Conservation (phyloP, 2,888 invertebrate genomes). For the Coleophora deauratella region DNA sequence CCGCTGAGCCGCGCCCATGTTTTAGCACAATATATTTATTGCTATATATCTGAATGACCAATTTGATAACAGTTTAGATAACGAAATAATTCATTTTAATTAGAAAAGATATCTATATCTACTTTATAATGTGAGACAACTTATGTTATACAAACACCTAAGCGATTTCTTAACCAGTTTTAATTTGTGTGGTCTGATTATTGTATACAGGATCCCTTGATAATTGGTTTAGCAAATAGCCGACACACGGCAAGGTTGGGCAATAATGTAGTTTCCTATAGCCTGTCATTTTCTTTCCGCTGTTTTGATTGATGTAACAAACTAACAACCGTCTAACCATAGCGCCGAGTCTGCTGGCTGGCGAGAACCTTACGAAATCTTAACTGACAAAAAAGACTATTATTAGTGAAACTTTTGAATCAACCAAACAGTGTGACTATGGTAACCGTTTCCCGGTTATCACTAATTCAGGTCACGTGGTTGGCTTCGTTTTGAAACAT, state of each 20-base stretch:
- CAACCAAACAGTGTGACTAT: constrained; percentile 30
- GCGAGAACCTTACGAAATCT: constrained; percentile 8
- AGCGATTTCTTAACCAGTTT: no score
- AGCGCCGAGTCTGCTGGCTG: not conserved
- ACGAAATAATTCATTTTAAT: no score
- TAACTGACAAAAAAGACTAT: constrained; percentile 4
- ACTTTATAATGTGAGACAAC: no score
- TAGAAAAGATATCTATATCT: no score
- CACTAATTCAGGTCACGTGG: constrained; percentile 33
- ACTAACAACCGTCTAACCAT: constrained; percentile 17
- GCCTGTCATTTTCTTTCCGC: constrained; percentile 26
- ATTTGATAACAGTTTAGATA: constrained; percentile 14
- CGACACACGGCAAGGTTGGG: constrained; percentile 1
- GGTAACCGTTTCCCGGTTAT: constrained; percentile 29
- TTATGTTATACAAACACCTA: no score
- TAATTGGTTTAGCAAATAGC: not conserved
- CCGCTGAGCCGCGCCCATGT: constrained; percentile 5
- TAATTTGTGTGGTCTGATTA: no score
- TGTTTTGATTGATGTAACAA: constrained; percentile 28
- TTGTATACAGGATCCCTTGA: not conserved
- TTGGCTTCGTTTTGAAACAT: constrained; percentile 15
- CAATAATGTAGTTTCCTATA: constrained; percentile 17
- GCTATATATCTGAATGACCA: constrained; percentile 12
- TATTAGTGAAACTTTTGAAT: constrained; percentile 18
- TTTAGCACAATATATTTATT: not conserved